These are phyloP conservation scores for Elaphurus davidianus DNA, from an alignment of 2,113 vertebrate genomes.

Conservation along the genomic window DNA sequence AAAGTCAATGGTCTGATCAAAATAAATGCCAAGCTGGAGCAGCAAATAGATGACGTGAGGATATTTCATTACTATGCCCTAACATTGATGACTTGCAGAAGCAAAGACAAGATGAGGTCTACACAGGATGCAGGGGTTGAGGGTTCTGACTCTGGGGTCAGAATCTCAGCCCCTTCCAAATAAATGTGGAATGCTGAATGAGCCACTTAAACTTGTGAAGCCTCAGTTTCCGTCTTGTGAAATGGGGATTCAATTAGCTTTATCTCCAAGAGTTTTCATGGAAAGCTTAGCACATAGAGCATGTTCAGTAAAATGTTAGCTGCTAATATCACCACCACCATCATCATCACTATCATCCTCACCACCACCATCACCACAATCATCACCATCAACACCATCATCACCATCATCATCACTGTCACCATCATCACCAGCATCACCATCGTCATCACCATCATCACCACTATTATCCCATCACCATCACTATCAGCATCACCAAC, in stretches of 20 bases:
- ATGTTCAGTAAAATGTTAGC: background rate
- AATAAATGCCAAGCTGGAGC: constrained; percentile 86
- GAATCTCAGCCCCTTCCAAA: background rate
- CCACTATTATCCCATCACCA: accelerated
- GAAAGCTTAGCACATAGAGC: background rate
- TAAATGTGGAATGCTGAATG: background rate
- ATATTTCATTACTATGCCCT: accelerated
- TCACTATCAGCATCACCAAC: accelerated
- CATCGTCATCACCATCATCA: accelerated
- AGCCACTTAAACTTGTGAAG: background rate
- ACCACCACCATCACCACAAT: background rate
- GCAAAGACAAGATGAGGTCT: background rate
- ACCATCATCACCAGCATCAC: no score
- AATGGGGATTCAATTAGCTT: background rate
- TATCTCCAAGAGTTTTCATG: background rate
- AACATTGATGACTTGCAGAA: accelerated
- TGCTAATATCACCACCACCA: background rate
- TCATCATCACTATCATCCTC: no score
- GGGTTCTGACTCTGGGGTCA: background rate
- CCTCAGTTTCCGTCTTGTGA: background rate
- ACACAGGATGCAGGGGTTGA: accelerated
- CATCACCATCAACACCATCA: background rate
- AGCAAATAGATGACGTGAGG: constrained; percentile 87
- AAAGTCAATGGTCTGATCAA: constrained; percentile 87
- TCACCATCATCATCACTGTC: background rate